Evolutionary conservation across 2,113 vertebrate species (phyloP).

Genomic region (Urocynchramus pylzowi): DNA sequence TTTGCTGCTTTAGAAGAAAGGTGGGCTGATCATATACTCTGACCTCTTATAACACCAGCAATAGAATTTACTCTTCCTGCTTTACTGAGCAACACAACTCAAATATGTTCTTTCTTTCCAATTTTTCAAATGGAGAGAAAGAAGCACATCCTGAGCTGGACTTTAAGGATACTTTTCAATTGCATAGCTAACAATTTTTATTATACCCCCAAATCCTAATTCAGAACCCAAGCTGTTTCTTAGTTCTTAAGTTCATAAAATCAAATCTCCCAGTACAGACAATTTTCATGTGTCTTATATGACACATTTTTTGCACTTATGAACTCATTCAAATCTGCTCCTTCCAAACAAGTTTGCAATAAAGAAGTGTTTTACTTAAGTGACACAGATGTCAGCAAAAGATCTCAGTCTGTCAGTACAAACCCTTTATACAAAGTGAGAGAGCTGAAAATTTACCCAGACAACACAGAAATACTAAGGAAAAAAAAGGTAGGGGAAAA

Average conservation of each 20-base stretch:
- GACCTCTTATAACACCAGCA: neutral
- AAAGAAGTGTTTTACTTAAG: neutral
- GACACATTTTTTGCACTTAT: neutral
- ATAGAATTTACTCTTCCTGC: neutral
- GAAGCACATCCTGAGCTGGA: neutral
- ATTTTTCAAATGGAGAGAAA: neutral
- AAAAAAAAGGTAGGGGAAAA: neutral
- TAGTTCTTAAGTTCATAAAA: neutral
- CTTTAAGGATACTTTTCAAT: neutral
- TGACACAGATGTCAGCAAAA: neutral
- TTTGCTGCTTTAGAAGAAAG: neutral
- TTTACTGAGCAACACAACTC: neutral
- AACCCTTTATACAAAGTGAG: neutral
- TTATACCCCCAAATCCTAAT: neutral
- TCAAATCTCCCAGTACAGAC: neutral
- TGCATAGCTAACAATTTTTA: neutral
- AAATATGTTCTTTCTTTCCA: neutral
- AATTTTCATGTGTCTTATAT: neutral
- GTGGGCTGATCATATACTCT: neutral
- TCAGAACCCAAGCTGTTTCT: neutral
- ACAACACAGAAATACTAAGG: neutral
- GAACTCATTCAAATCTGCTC: neutral
- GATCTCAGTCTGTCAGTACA: neutral
- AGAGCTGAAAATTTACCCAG: neutral
- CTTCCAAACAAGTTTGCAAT: neutral